Evolutionary conservation across 2,797 vertebrate species (phyloP).

Genomic region (Melanitta fusca): DNA sequence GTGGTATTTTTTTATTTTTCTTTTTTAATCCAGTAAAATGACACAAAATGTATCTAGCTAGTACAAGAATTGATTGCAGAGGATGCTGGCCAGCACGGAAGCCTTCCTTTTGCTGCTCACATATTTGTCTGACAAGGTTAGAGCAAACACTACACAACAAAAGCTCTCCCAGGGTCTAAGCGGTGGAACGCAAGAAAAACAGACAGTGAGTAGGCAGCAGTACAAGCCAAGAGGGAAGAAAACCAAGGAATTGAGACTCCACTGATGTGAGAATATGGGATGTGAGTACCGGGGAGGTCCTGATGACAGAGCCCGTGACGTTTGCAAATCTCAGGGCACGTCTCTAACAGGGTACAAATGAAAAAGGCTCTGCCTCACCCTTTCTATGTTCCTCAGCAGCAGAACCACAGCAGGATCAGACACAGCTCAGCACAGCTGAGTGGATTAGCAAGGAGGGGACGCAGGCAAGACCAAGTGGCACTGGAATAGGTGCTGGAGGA

Average conservation of each 20-base stretch:
- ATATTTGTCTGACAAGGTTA: neutral
- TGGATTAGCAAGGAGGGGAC: neutral
- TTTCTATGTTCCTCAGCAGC: neutral
- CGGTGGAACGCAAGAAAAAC: neutral
- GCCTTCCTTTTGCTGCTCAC: neutral
- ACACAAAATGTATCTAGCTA: neutral
- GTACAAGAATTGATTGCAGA: neutral
- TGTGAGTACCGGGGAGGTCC: neutral
- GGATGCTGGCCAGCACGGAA: neutral
- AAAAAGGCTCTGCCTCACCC: neutral
- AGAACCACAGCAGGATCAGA: neutral
- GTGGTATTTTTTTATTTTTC: neutral
- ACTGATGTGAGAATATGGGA: neutral
- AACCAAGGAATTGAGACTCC: neutral
- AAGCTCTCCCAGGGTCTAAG: neutral
- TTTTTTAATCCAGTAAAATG: neutral
- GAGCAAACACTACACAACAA: neutral
- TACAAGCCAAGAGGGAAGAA: neutral
- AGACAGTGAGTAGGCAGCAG: neutral
- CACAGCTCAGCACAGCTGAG: neutral
- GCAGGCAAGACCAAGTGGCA: neutral
- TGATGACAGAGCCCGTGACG: neutral
- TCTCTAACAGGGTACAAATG: neutral
- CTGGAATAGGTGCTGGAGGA: accelerated
- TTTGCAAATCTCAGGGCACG: neutral